These are phyloP conservation scores for Copidosoma aretas DNA, from an alignment of 2,888 invertebrate species.

Conservation along the genomic window DNA sequence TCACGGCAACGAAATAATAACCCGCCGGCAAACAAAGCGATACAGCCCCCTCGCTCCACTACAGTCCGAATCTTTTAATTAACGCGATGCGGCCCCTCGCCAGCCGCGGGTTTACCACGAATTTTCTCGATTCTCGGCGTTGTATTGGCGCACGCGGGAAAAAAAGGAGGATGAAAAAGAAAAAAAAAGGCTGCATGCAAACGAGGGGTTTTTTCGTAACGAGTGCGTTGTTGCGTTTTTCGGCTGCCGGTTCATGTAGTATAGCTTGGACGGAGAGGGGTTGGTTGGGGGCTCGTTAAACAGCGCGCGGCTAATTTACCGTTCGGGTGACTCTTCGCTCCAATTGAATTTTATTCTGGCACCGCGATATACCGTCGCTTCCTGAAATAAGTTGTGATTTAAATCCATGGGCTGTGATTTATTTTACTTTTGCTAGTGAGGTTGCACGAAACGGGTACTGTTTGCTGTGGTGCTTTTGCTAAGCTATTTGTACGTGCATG, in stretches of 20 bases:
- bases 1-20: too few species aligned
- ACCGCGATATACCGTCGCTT: too few species aligned
- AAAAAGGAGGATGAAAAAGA: background rate
- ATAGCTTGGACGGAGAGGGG: too few species aligned
- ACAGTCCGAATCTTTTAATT: constrained; percentile 21
- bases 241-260: background rate
- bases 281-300: constrained; percentile 23
- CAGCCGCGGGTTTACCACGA: background rate
- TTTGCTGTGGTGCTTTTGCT: too few species aligned
- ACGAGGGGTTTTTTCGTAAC: constrained; percentile 11
- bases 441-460: too few species aligned
- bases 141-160: background rate
- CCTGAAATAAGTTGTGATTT: too few species aligned
- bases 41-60: too few species aligned
- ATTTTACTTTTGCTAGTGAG: too few species aligned
- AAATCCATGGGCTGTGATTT: too few species aligned
- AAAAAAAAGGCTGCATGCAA: background rate
- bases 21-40: too few species aligned
- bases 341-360: too few species aligned
- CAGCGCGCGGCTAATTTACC: constrained; percentile 36
- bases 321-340: constrained; percentile 17
- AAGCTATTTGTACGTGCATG: too few species aligned
- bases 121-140: background rate
- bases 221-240: constrained; percentile 26
- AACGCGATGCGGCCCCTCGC: constrained; percentile 15